Conservation (phyloP, 2,888 invertebrate species). For the Gibbula magus region DNA sequence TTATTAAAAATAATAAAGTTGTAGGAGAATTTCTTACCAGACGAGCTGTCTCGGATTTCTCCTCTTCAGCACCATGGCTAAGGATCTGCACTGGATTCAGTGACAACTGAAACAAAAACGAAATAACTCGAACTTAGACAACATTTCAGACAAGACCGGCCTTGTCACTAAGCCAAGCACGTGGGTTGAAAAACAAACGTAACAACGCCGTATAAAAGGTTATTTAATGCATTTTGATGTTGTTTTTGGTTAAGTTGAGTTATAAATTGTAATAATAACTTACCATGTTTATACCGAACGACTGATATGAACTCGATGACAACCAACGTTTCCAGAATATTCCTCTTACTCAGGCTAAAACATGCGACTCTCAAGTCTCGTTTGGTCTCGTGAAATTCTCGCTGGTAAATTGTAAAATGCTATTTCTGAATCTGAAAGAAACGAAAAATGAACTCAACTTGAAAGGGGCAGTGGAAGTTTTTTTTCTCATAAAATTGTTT, state of each 20-base stretch:
- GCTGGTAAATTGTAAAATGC: too few relatives aligned
- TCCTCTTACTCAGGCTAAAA: constrained; percentile 9
- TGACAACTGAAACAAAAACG: constrained; percentile 60
- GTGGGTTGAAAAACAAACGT: neutral
- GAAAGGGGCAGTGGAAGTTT: too few relatives aligned
- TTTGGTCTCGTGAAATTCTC: neutral
- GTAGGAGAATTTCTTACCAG: constrained; percentile 76
- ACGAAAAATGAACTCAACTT: too few relatives aligned
- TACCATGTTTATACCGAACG: neutral
- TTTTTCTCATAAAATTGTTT: too few relatives aligned
- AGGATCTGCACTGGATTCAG: constrained; percentile 95
- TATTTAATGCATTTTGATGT: too few relatives aligned
- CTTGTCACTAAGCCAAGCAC: neutral
- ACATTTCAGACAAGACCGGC: neutral
- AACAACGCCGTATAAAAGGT: neutral
- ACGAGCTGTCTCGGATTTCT: constrained; percentile 97
- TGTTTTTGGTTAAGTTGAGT: too few relatives aligned
- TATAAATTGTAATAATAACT: neutral
- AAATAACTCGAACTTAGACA: neutral
- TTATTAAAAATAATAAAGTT: neutral
- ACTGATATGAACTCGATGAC: neutral
- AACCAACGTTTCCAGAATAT: neutral
- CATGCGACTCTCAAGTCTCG: neutral
- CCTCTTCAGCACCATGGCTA: constrained; percentile 97
- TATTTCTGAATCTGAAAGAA: too few relatives aligned